A percentile compares a stretch with the other conserved stretches of the same genome.
These are phyloP conservation scores for Griposia aprilina DNA, from an alignment of 2,888 invertebrate genomes.

Conservation along the genomic window DNA sequence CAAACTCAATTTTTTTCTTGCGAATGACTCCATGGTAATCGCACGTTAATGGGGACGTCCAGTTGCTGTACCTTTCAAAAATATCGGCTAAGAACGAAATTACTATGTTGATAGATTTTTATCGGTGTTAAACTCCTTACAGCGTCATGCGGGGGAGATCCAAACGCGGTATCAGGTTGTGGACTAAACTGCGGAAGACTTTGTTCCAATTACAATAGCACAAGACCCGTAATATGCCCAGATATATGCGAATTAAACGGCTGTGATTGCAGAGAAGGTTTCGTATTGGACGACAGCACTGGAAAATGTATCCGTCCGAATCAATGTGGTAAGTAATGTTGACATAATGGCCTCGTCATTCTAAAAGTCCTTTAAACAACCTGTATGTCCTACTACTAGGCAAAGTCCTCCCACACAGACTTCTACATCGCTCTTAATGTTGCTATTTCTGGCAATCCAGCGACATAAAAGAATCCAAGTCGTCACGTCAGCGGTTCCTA, in stretches of 20 bases:
- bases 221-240: conserved; percentile 43
- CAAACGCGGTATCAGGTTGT: conserved; percentile 67
- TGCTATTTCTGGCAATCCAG: background rate
- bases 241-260: conserved; percentile 57
- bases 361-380: background rate
- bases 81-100: background rate
- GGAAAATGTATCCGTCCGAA: conserved; percentile 46
- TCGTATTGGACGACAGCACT: conserved; percentile 54
- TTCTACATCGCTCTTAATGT: background rate
- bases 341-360: too few species aligned
- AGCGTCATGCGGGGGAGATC: conserved; percentile 68
- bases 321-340: conserved; percentile 33
- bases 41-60: background rate
- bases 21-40: background rate
- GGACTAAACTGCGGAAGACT: conserved; percentile 61
- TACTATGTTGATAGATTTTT: background rate
- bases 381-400: background rate
- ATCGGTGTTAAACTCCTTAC: background rate
- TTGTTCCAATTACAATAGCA: conserved; percentile 35
- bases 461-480: background rate
- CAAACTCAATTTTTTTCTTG: background rate
- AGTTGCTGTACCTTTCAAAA: background rate
- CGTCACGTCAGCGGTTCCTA: background rate
- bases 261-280: conserved; percentile 69
- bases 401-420: background rate